Evolutionary conservation across 2,797 vertebrate species (phyloP).

Genomic region (Hybognathus amarus): DNA sequence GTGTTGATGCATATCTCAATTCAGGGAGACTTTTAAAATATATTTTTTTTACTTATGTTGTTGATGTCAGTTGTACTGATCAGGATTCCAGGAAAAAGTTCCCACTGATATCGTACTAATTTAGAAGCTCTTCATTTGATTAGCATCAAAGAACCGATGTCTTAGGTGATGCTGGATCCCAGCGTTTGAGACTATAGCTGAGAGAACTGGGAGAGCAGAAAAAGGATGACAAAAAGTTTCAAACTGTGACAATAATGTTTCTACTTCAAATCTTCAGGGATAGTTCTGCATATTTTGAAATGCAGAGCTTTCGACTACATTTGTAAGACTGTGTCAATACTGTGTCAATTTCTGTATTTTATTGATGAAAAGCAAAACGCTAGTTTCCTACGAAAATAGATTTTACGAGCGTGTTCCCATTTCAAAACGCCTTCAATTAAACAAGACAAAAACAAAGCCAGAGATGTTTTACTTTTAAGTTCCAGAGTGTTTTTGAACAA

Average conservation of each 20-base stretch:
- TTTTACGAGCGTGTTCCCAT: slow-evolving; percentile 76
- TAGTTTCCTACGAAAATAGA: slow-evolving; percentile 89
- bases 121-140: slow-evolving; percentile 79
- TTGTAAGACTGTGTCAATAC: slow-evolving; percentile 82
- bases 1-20: slow-evolving; percentile 72
- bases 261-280: slow-evolving; percentile 87
- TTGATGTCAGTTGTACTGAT: neutral
- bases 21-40: slow-evolving; percentile 64
- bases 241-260: slow-evolving; percentile 83
- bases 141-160: slow-evolving; percentile 82
- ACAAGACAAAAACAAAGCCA: slow-evolving; percentile 62
- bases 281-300: slow-evolving; percentile 73
- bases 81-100: slow-evolving; percentile 77
- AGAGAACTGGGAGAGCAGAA: slow-evolving; percentile 64
- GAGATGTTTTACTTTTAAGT: slow-evolving; percentile 58
- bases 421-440: slow-evolving; percentile 75
- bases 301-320: slow-evolving; percentile 80
- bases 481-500: slow-evolving; percentile 59
- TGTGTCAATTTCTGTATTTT: slow-evolving; percentile 89
- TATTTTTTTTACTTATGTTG: slow-evolving; percentile 3
- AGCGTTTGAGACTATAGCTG: slow-evolving; percentile 46
- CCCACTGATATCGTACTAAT: slow-evolving; percentile 76
- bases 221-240: slow-evolving; percentile 71
- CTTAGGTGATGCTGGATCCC: slow-evolving; percentile 74
- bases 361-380: slow-evolving; percentile 86